Base-by-base conservation (phyloP, 1,140 invertebrate species). In the Homalodisca vitripennis region DNA sequence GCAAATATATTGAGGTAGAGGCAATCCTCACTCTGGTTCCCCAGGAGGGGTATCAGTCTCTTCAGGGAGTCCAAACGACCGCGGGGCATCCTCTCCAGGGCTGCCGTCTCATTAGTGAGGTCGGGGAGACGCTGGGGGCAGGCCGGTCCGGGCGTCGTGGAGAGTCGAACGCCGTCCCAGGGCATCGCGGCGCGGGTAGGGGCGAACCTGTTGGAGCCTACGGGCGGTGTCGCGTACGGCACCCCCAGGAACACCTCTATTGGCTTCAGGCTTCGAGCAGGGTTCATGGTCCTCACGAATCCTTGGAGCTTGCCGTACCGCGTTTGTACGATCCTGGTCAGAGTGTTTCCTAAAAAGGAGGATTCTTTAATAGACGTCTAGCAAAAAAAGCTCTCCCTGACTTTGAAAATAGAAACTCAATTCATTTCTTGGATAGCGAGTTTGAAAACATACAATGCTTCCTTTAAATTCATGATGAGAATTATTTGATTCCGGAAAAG, bases 1-100 rank as follows among this genome's bases (percentile, higher is more conserved):
- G 93, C 89, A 79, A 95, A 98, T 74, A 98, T 91, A 78, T 98
- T 98, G 75, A 98, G 85, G 78, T 97, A 97, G 26, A 98, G 85
- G 77, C 97, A 98, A 80, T 98, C 97, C 83, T 98, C 97, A 74
- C 90, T 94, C 79, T 98, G 94, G 77, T 97, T 93, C 74, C 86
- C 87, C 67, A 98, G 82, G 79, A 91, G 88, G 6, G 93, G 92
- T 72, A 93, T 79, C 67, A 97, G 81, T 74, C 92, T 85, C 73
- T 89, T 88, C 30, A 98, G 82, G 77, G 94, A 92, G 74, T 95
- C 91, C 55, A 97, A 81, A 17, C 94, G 84, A 22, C 92, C 94
- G 76, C 89, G 90, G 3, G 95, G 94, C 89, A 97, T 95, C 64
- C 87, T 87, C 71, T 89, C 86, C 66, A 95, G 79, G 0, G 89